Conservation (phyloP, 2,888 invertebrate genomes). For the Nipponacmea schrenckii region DNA sequence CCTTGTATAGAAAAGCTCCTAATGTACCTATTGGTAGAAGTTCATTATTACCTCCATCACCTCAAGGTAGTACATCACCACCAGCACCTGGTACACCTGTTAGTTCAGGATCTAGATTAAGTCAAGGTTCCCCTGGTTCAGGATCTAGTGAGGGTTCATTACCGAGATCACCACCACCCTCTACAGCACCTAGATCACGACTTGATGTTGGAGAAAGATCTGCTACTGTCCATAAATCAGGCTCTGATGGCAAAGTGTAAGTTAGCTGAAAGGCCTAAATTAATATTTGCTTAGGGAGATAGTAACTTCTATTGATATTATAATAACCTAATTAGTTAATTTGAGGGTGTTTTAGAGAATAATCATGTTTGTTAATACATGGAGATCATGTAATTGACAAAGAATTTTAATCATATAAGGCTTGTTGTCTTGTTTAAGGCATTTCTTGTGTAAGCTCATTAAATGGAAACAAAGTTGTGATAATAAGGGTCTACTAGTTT, state of each 20-base stretch:
- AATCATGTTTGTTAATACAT: no score
- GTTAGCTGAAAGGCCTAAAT: background rate
- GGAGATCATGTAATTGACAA: no score
- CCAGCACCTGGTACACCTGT: background rate
- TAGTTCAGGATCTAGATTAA: background rate
- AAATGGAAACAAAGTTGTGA: no score
- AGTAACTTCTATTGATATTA: no score
- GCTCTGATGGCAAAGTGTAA: constrained; percentile 11
- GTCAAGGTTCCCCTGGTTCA: background rate
- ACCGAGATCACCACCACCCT: constrained; percentile 10
- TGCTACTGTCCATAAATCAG: constrained; percentile 13
- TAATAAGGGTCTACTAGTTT: no score
- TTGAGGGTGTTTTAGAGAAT: no score
- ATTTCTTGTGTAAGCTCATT: no score
- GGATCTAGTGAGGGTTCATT: background rate
- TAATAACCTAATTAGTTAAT: no score
- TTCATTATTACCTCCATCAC: background rate
- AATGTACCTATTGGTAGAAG: background rate
- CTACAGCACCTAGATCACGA: background rate
- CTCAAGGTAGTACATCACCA: background rate
- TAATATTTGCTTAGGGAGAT: background rate
- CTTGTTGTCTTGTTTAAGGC: no score
- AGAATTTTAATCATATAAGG: no score
- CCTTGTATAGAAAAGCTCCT: background rate
- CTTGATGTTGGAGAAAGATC: constrained; percentile 10